phyloP scores from a whole-genome alignment of 2,797 vertebrate genomes.

The Australoheros facetus region DNA sequence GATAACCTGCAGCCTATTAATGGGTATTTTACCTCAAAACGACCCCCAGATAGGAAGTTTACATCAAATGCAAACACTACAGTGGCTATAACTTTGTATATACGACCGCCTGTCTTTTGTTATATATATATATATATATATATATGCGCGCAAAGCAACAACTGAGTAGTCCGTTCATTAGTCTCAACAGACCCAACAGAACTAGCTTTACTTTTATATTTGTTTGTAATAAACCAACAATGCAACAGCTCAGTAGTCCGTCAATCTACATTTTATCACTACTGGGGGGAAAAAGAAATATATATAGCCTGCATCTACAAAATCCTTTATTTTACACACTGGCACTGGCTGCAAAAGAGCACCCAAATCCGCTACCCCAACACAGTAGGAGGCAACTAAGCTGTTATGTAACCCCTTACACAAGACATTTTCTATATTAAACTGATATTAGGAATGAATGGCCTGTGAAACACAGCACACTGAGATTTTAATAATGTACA shows the following conservation, averaged over 20 bases:
- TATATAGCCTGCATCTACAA: background rate
- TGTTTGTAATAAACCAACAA: background rate
- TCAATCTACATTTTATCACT: background rate
- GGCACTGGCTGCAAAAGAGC: constrained; percentile 46
- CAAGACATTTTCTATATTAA: constrained; percentile 69
- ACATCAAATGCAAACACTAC: background rate
- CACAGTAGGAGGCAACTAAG: constrained; percentile 68
- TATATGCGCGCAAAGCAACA: background rate
- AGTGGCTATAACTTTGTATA: background rate
- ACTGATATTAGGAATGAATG: constrained; percentile 46
- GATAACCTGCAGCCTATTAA: background rate
- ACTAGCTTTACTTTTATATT: background rate
- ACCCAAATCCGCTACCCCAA: constrained; percentile 59
- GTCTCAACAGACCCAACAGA: background rate
- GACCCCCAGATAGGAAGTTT: background rate
- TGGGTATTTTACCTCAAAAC: background rate
- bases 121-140: too few relatives aligned
- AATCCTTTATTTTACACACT: constrained; percentile 22
- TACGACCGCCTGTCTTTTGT: too few relatives aligned
- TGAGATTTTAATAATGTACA: constrained; percentile 32
- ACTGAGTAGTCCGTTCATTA: background rate
- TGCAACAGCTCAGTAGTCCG: background rate
- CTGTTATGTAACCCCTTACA: constrained; percentile 82
- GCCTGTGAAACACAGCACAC: constrained; percentile 39
- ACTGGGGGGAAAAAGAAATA: background rate